Conservation (phyloP, 2,113 vertebrate genomes). For the Aythya baeri region DNA sequence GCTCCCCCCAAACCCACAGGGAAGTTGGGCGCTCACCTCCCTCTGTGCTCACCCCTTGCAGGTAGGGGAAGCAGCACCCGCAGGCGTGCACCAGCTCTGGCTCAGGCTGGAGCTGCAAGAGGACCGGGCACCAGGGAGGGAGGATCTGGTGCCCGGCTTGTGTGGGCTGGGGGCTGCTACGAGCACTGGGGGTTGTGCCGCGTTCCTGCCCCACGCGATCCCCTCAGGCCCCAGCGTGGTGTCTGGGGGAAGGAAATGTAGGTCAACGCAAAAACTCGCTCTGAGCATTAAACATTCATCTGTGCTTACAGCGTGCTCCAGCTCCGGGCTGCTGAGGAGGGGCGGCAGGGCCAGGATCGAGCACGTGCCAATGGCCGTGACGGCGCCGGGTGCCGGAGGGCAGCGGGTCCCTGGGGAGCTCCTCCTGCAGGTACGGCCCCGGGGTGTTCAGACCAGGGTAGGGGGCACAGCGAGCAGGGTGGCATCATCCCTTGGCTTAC, state of each 20-base stretch:
- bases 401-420: rapidly evolving
- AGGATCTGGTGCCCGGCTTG: neutral
- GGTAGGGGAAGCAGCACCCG: rapidly evolving
- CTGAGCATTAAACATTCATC: neutral
- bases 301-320: neutral
- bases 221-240: neutral
- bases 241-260: neutral
- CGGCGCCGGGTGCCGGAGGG: rapidly evolving
- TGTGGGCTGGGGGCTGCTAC: neutral
- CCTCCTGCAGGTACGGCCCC: too few relatives aligned
- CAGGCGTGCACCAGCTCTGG: rapidly evolving
- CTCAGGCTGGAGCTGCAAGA: neutral
- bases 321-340: neutral
- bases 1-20: rapidly evolving
- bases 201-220: neutral
- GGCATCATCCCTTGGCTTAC: too few relatives aligned
- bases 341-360: neutral
- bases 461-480: neutral
- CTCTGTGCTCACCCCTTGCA: rapidly evolving
- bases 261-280: neutral
- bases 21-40: neutral
- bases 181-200: rapidly evolving
- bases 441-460: too few relatives aligned
- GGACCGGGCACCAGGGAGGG: neutral
- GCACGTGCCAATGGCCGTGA: rapidly evolving